Evolutionary conservation across 2,797 vertebrate species (phyloP).

Genomic region (Chaetophractus vellerosus): DNA sequence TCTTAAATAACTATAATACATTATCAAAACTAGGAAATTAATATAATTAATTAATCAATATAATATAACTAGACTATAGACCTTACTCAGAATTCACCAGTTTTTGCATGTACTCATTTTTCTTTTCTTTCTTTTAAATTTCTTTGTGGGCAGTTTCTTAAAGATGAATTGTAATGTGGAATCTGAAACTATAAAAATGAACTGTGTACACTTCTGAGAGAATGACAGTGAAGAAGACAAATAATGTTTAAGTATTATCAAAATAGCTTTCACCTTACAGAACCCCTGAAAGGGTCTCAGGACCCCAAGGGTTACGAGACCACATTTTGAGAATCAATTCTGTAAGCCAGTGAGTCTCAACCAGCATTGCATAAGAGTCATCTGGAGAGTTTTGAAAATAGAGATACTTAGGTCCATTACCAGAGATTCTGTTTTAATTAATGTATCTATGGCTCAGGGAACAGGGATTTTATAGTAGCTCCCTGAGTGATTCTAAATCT

Average conservation of each 20-base stretch:
- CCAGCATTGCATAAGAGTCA: neutral
- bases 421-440: neutral
- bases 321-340: neutral
- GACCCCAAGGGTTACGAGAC: neutral
- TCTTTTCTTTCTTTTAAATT: neutral
- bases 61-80: neutral
- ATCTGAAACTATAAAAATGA: neutral
- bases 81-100: neutral
- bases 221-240: neutral
- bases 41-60: neutral
- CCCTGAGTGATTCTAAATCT: neutral
- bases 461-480: neutral
- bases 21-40: neutral
- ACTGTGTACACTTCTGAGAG: neutral
- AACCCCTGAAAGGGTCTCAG: neutral
- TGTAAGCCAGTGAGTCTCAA: neutral
- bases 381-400: neutral
- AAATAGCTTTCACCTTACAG: neutral
- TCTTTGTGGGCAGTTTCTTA: neutral
- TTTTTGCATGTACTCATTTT: neutral
- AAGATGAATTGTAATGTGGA: neutral
- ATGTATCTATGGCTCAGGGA: neutral
- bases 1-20: neutral
- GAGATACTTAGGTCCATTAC: neutral
- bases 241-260: neutral